Conservation (phyloP, 2,113 vertebrate species). For the Tricholaema leucomelas region DNA sequence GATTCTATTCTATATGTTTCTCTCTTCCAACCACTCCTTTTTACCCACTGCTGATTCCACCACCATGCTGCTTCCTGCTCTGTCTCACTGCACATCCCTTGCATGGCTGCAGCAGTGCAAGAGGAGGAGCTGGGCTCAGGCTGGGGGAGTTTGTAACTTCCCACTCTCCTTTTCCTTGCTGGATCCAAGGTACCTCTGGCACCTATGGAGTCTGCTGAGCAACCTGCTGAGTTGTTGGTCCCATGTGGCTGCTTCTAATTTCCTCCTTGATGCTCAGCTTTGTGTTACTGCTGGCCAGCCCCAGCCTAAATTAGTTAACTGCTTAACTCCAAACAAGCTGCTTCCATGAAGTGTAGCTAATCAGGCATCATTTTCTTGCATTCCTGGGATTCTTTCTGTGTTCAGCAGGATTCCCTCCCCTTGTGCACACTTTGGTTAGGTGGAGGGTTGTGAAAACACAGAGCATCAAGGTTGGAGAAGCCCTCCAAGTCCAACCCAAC, state of each 20-base stretch:
- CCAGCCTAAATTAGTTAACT: background rate
- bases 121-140: background rate
- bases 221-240: background rate
- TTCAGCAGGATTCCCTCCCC: background rate
- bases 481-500: too few relatives aligned
- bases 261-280: background rate
- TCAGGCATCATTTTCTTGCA: rapidly evolving
- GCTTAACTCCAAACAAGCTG: background rate
- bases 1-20: too few relatives aligned
- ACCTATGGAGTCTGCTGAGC: background rate
- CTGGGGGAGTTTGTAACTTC: background rate
- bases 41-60: background rate
- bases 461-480: too few relatives aligned
- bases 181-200: rapidly evolving
- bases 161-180: background rate
- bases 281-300: background rate
- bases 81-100: background rate
- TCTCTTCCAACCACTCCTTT: background rate
- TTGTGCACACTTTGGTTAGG: background rate
- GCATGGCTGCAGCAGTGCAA: background rate
- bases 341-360: background rate
- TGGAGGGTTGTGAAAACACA: background rate
- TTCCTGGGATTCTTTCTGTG: background rate
- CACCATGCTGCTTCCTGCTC: rapidly evolving
- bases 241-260: rapidly evolving